Conservation (phyloP, 64 coral and sea anemone genomes). For the Acropora tenuis region DNA sequence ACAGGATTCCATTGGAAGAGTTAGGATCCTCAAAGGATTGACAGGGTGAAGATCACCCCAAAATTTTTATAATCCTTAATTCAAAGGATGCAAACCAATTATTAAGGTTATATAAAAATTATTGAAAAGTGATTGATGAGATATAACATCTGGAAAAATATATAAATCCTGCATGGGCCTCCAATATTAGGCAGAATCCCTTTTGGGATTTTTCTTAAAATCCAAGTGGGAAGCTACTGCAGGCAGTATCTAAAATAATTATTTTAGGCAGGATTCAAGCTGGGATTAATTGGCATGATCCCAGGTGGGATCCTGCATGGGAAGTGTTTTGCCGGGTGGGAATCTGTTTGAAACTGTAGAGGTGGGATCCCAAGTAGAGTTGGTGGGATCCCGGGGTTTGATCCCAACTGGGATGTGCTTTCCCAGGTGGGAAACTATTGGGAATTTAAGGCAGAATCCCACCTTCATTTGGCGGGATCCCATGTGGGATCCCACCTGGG, state of each 20-base stretch:
- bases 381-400: not conserved
- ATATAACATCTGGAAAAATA: not conserved
- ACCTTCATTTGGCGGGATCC: not conserved
- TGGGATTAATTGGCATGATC: not conserved
- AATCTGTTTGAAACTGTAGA: not conserved
- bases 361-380: not conserved
- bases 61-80: not conserved
- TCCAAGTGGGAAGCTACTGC: not conserved
- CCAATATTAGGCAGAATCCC: not conserved
- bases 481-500: not conserved
- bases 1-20: not conserved
- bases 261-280: not conserved
- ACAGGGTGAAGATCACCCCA: not conserved
- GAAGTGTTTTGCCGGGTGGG: not conserved
- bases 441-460: not conserved
- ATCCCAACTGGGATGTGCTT: not conserved
- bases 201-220: not conserved
- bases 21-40: not conserved
- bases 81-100: not conserved
- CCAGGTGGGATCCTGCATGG: not conserved
- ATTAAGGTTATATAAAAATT: not conserved
- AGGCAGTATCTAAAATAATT: not conserved
- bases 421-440: not conserved
- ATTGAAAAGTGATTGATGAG: not conserved
- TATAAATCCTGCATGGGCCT: not conserved